Conservation (phyloP, 2,113 vertebrate genomes). For the Paramisgurnus dabryanus region DNA sequence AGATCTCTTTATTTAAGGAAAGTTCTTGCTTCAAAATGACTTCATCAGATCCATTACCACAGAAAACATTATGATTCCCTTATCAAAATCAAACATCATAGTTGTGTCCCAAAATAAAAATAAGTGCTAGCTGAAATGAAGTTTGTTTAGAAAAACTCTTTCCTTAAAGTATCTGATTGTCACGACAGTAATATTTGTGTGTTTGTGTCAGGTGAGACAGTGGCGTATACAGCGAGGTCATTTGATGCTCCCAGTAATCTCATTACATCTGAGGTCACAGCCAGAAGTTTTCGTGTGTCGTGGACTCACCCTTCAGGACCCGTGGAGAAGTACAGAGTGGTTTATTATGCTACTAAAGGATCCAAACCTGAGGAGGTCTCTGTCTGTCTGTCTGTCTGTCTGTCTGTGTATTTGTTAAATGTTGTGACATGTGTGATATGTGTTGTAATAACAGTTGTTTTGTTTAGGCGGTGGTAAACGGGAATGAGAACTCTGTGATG, state of each 20-base stretch:
- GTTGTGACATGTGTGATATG: background rate
- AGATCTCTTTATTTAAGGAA: too few species aligned
- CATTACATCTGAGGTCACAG: conserved; percentile 87
- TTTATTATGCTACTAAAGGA: conserved; percentile 89
- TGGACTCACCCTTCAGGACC: conserved; percentile 87
- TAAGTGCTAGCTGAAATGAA: too few species aligned
- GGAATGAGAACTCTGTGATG: conserved; percentile 78
- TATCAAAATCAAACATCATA: too few species aligned
- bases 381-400: conserved; percentile 38
- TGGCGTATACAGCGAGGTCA: conserved; percentile 30
- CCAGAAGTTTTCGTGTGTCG: conserved; percentile 86
- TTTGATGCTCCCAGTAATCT: conserved; percentile 79
- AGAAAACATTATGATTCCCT: background rate
- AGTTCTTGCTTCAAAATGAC: too few species aligned
- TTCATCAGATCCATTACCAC: background rate
- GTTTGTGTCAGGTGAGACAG: conserved; percentile 68
- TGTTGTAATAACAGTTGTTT: background rate
- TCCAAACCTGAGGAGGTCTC: conserved; percentile 90
- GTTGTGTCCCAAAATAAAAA: too few species aligned
- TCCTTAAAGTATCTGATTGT: too few species aligned
- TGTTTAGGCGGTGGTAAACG: conserved; percentile 83
- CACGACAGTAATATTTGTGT: background rate
- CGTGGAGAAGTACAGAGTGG: conserved; percentile 94
- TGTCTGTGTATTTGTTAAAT: conserved; percentile 13
- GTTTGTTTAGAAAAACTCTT: too few species aligned